Conservation (phyloP, 2,113 vertebrate species). For the Microcebus jonahi region DNA sequence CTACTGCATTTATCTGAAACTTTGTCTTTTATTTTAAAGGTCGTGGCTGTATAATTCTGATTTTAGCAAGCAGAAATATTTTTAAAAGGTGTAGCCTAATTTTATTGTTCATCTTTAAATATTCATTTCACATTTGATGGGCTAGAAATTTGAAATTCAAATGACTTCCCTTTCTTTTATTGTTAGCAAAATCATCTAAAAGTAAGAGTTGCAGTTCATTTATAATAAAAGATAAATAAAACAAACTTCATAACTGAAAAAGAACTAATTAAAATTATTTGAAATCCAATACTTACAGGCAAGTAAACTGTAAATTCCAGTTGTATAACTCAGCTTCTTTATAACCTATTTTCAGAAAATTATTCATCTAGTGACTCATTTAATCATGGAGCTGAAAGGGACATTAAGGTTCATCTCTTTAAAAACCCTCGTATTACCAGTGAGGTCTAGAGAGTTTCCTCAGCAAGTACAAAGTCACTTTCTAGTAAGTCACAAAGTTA, state of each 20-base stretch:
- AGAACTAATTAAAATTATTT: constrained; percentile 80
- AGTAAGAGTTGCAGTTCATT: constrained; percentile 71
- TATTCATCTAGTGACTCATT: constrained; percentile 58
- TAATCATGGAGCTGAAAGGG: constrained; percentile 9
- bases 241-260: constrained; percentile 72
- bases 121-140: constrained; percentile 78
- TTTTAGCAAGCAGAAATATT: constrained; percentile 77
- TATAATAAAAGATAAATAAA: constrained; percentile 77
- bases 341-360: constrained; percentile 46
- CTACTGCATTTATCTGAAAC: constrained; percentile 66
- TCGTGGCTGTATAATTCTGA: constrained; percentile 65
- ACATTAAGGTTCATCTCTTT: constrained; percentile 39
- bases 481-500: not conserved
- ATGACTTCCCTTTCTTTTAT: constrained; percentile 67
- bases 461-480: constrained; percentile 30
- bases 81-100: constrained; percentile 77
- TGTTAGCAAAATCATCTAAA: constrained; percentile 73
- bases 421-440: not conserved
- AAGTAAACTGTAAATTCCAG: constrained; percentile 64
- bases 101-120: constrained; percentile 80
- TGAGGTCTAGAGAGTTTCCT: not conserved
- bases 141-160: constrained; percentile 81
- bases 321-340: constrained; percentile 47
- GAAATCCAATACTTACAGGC: constrained; percentile 62
- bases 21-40: constrained; percentile 75